These are phyloP conservation scores for Folsomia candida DNA, from an alignment of 2,888 invertebrate species.

Conservation along the genomic window DNA sequence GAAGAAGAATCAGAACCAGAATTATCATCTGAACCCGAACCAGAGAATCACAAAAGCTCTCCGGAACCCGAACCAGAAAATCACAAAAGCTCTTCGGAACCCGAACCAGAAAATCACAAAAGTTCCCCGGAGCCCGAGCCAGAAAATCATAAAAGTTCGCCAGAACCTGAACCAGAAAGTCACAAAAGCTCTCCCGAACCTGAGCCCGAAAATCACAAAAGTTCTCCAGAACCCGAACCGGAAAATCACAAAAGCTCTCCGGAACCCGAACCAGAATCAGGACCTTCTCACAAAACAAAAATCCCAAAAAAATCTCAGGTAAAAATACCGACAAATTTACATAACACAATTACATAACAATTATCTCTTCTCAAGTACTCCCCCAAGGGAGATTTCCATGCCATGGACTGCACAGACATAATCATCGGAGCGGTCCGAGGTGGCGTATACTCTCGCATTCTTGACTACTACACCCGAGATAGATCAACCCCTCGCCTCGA, in stretches of 20 bases:
- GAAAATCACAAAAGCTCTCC: background rate
- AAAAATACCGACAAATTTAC: no score
- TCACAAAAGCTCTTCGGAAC: conserved; percentile 46
- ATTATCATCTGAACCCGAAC: conserved; percentile 55
- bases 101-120: conserved; percentile 50
- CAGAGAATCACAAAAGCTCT: conserved; percentile 53
- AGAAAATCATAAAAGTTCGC: conserved; percentile 35
- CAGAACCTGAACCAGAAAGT: conserved; percentile 28
- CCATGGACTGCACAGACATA: conserved; percentile 96
- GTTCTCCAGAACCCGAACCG: conserved; percentile 36
- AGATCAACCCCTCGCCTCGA: conserved; percentile 85
- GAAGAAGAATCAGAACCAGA: conserved; percentile 55
- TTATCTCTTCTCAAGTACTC: conserved; percentile 54
- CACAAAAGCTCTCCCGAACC: conserved; percentile 55
- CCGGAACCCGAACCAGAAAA: conserved; percentile 23
- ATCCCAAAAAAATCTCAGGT: background rate
- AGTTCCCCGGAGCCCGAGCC: conserved; percentile 50
- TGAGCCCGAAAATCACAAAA: conserved; percentile 54
- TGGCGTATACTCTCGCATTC: conserved; percentile 78
- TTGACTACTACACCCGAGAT: conserved; percentile 88
- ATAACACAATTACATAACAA: no score
- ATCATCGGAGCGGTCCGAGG: conserved; percentile 78
- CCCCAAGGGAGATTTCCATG: conserved; percentile 80
- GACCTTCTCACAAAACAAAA: background rate
- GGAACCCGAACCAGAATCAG: conserved; percentile 19